Evolutionary conservation across 2,797 vertebrate species (phyloP).

Genomic region (Euthynnus affinis): DNA sequence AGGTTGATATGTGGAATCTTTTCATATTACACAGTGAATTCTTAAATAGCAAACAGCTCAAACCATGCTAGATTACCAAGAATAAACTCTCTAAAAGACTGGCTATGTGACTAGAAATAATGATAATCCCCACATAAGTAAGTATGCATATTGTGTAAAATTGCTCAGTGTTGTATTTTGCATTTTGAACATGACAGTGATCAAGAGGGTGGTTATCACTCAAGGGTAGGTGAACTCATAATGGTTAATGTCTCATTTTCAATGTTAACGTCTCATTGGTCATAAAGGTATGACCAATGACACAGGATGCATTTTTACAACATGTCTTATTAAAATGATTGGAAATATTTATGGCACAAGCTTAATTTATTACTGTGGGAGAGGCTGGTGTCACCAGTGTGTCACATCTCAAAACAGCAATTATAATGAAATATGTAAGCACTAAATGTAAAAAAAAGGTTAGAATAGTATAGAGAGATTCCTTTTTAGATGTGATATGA

Average conservation of each 20-base stretch:
- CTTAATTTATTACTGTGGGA: slow-evolving; percentile 30
- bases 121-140: slow-evolving; percentile 10
- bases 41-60: slow-evolving; percentile 13
- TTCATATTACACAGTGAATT: slow-evolving; percentile 12
- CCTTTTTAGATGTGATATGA: background rate
- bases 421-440: background rate
- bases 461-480: background rate
- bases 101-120: slow-evolving; percentile 20
- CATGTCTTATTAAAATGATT: slow-evolving; percentile 39
- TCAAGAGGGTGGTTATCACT: slow-evolving; percentile 33
- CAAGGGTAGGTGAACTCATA: slow-evolving; percentile 38
- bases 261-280: slow-evolving; percentile 32
- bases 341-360: slow-evolving; percentile 33
- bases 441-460: slow-evolving; percentile 11
- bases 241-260: slow-evolving; percentile 43
- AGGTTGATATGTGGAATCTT: slow-evolving; percentile 1
- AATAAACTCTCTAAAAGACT: slow-evolving; percentile 3
- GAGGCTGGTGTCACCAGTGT: background rate
- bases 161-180: slow-evolving; percentile 6
- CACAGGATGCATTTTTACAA: slow-evolving; percentile 23
- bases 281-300: slow-evolving; percentile 21
- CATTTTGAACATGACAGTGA: slow-evolving; percentile 29
- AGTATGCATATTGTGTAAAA: slow-evolving; percentile 23
- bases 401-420: slow-evolving; percentile 34
- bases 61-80: slow-evolving; percentile 2